Percentiles rank a stretch among this genome's conserved stretches.
Conservation (phyloP, 2,113 vertebrate species). For the Corythoichthys haematopterus region DNA sequence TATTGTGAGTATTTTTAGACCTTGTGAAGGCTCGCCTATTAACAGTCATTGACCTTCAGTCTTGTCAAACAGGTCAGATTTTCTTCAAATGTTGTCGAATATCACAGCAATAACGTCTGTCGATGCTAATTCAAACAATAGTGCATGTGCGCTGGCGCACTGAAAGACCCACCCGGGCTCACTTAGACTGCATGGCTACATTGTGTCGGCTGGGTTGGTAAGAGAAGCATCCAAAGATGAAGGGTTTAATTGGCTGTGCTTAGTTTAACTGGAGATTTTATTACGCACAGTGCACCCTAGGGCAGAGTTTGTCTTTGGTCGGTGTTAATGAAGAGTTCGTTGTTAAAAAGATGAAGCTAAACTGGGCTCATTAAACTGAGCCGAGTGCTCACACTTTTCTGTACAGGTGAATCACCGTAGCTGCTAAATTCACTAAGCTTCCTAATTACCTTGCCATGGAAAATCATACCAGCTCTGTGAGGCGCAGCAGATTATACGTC, state of each 20-base stretch:
- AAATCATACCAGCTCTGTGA: slow-evolving; percentile 50
- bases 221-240: slow-evolving; percentile 26
- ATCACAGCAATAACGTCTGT: slow-evolving; percentile 21
- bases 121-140: neutral
- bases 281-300: slow-evolving; percentile 10
- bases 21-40: slow-evolving; percentile 10
- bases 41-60: slow-evolving; percentile 45
- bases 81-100: slow-evolving; percentile 32
- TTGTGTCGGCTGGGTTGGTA: slow-evolving; percentile 12
- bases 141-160: neutral
- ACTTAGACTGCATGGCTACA: slow-evolving; percentile 5
- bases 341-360: slow-evolving; percentile 46
- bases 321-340: slow-evolving; percentile 50
- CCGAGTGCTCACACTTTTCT: slow-evolving; percentile 19
- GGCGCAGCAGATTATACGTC: slow-evolving; percentile 53
- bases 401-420: slow-evolving; percentile 16
- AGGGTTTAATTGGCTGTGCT: slow-evolving; percentile 46
- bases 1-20: slow-evolving; percentile 10
- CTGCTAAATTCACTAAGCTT: slow-evolving; percentile 43
- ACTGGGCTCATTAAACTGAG: slow-evolving; percentile 44
- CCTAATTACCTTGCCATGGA: slow-evolving; percentile 58
- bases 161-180: neutral
- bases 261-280: slow-evolving; percentile 32
- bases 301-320: slow-evolving; percentile 39
- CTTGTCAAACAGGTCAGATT: slow-evolving; percentile 19